Conservation (phyloP, 2,797 vertebrate genomes). For the Peromyscus aztecus region DNA sequence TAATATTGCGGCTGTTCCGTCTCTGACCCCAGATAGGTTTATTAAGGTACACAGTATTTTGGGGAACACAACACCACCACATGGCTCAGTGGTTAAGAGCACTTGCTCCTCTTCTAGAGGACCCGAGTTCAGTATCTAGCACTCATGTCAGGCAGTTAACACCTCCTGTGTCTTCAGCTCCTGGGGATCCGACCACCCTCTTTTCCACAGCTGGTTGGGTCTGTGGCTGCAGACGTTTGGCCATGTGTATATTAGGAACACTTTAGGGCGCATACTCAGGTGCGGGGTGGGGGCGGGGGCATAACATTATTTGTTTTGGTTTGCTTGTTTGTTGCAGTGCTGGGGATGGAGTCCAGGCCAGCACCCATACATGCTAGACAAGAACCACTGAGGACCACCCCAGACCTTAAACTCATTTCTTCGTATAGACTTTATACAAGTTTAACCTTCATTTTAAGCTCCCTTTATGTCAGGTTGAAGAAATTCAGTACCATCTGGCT, state of each 20-base stretch:
- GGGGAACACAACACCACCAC: too few species aligned
- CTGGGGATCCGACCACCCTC: neutral
- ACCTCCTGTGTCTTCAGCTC: neutral
- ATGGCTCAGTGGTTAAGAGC: neutral
- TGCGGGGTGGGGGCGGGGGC: neutral
- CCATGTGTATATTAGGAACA: neutral
- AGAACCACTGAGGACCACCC: neutral
- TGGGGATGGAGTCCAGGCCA: neutral
- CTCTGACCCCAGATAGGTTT: too few species aligned
- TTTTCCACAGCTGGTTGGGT: neutral
- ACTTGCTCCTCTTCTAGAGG: neutral
- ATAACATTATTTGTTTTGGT: neutral
- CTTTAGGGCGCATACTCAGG: neutral
- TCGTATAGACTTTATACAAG: neutral
- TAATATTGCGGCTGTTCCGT: too few species aligned
- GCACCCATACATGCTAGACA: neutral
- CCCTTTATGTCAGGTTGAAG: neutral
- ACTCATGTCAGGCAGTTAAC: neutral
- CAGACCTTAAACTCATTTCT: neutral
- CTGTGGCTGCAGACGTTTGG: neutral
- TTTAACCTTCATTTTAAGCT: slow-evolving; percentile 6
- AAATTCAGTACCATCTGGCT: neutral
- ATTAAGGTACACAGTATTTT: too few species aligned
- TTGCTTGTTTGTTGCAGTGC: neutral
- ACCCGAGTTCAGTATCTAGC: neutral